Base-by-base conservation (phyloP, 30 jellyfish, hydroid and myxozoan species). In the Morbakka virulenta region DNA sequence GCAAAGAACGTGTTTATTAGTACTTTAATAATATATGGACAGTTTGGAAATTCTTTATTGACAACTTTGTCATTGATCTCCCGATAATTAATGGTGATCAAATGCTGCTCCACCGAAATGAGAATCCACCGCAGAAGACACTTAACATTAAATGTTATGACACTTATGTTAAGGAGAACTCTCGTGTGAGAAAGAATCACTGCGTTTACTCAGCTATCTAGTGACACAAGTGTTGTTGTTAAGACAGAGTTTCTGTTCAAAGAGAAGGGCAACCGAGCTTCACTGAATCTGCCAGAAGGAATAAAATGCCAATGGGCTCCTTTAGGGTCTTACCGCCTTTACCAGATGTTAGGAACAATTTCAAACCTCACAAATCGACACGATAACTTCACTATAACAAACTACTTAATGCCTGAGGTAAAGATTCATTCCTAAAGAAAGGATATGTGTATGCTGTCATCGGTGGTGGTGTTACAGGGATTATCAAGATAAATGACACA, bases 41-140 rank as follows among this genome's bases (percentile, higher is more conserved):
- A 9, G 82, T 70, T n/a, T 34, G 85, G 22, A 72, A 72, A 50
- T 72, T 72, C 22, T 72, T 48, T 72, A 72, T 41, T 72, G 84
- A 72, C 35, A 72, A 72, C 26, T 72, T 17, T 72, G 82, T 33
- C 25, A 82, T 72, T 23, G 84, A 72, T 50, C 84, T 82, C 12
- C 85, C 62, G 41, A 72, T 72, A 14, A 72, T 72, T 11, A 22
- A n/a, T n/a, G n/a, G n/a, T n/a, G n/a, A n/a, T n/a, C n/a, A n/a
- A n/a, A n/a, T n/a, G n/a, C 4, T 32, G 32, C 67, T 52, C 4
- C 76, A 64, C 12, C 33, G 76, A 22, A 64, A 64, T 53, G 76
- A 64, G 36, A 64, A 53, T 12, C 27, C 4, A 25, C 21, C 76
- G 30, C 76, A 64, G 72, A 47, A 47, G 20, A 61, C 72, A 11